Evolutionary conservation across 2,888 invertebrate genomes (phyloP).

Genomic region (Orthonychiurus folsomi): DNA sequence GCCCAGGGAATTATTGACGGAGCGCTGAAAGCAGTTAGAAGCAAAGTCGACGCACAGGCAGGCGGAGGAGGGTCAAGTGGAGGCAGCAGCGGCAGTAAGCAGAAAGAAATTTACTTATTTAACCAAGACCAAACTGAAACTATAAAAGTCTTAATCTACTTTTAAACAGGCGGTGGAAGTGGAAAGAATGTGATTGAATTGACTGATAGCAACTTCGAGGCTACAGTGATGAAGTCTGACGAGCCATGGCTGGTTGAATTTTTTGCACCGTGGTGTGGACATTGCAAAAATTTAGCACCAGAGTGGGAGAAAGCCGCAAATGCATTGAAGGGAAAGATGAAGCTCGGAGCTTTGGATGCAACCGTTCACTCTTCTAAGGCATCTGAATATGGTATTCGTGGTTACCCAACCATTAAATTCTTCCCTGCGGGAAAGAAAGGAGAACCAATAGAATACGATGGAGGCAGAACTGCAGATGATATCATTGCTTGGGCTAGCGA

Average conservation of each 20-base stretch:
- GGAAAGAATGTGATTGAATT: slow-evolving; percentile 69
- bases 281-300: slow-evolving; percentile 92
- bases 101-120: no score
- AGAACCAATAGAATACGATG: slow-evolving; percentile 70
- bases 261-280: slow-evolving; percentile 84
- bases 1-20: slow-evolving; percentile 79
- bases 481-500: slow-evolving; percentile 77
- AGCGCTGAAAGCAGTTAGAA: slow-evolving; percentile 65
- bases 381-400: slow-evolving; percentile 67
- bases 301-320: slow-evolving; percentile 93
- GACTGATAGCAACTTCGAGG: slow-evolving; percentile 92
- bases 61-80: slow-evolving; percentile 49
- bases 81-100: slow-evolving; percentile 21
- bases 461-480: slow-evolving; percentile 79
- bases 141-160: background rate
- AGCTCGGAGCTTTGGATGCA: slow-evolving; percentile 91
- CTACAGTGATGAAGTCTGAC: slow-evolving; percentile 79
- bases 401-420: slow-evolving; percentile 94
- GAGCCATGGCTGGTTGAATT: slow-evolving; percentile 98
- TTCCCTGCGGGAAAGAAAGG: slow-evolving; percentile 67
- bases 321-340: slow-evolving; percentile 89
- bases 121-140: no score
- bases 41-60: slow-evolving; percentile 61
- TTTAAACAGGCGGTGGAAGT: slow-evolving; percentile 36
- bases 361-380: slow-evolving; percentile 80